These are phyloP conservation scores for Eulithis testata DNA, from an alignment of 2,888 invertebrate species.

Conservation along the genomic window DNA sequence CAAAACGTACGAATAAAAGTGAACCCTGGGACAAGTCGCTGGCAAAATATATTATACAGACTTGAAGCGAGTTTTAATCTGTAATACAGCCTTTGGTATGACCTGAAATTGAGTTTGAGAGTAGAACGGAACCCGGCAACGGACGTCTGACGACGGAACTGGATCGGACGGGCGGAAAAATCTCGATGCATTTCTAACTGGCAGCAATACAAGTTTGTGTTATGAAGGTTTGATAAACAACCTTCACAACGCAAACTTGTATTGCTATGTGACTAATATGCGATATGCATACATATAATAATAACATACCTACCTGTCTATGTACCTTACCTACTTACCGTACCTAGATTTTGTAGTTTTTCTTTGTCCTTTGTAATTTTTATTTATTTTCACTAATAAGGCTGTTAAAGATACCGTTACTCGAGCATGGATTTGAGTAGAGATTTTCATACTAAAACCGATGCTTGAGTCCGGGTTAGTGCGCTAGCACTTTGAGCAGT, in stretches of 20 bases:
- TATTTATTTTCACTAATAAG: too few relatives aligned
- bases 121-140: conserved; percentile 26
- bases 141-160: conserved; percentile 27
- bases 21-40: neutral
- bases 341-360: too few relatives aligned
- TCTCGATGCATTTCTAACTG: conserved; percentile 35
- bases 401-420: too few relatives aligned
- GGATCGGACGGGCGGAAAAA: conserved; percentile 44
- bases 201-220: conserved; percentile 19
- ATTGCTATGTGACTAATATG: neutral
- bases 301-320: neutral
- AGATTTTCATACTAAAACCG: too few relatives aligned
- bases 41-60: neutral
- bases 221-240: conserved; percentile 14
- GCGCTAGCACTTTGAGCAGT: too few relatives aligned
- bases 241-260: conserved; percentile 7
- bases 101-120: conserved; percentile 29
- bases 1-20: too few relatives aligned
- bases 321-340: too few relatives aligned
- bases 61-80: conserved; percentile 3
- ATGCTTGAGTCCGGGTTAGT: too few relatives aligned
- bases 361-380: too few relatives aligned
- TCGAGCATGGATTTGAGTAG: too few relatives aligned
- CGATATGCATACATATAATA: neutral
- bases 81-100: neutral